phyloP scores from a whole-genome alignment of 2,888 invertebrate species.

The Seira sanloemensis region DNA sequence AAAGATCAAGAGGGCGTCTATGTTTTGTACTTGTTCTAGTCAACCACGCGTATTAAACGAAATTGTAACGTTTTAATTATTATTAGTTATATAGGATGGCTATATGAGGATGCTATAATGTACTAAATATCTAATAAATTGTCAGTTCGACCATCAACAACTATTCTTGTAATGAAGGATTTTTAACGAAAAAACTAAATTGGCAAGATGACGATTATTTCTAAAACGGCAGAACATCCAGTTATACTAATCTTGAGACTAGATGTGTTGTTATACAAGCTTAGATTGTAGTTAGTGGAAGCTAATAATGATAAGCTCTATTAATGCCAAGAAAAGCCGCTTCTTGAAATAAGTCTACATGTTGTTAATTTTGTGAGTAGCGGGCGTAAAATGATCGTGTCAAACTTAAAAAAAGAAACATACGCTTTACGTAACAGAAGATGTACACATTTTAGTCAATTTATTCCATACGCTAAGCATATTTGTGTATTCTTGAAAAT shows the following conservation, averaged over 20 bases:
- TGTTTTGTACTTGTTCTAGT: constrained; percentile 41
- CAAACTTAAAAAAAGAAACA: not conserved
- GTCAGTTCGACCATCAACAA: not conserved
- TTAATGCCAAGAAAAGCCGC: too few relatives aligned
- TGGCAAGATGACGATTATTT: too few relatives aligned
- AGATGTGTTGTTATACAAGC: too few relatives aligned
- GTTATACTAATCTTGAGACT: too few relatives aligned
- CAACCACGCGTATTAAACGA: not conserved
- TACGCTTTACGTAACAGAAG: not conserved
- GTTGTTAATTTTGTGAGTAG: too few relatives aligned
- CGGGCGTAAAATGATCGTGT: not conserved
- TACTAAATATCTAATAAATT: not conserved
- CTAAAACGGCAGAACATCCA: too few relatives aligned
- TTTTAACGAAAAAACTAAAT: too few relatives aligned
- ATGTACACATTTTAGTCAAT: not conserved
- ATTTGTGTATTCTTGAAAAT: not conserved
- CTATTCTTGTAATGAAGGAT: not conserved
- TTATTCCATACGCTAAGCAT: not conserved
- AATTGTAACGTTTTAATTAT: not conserved
- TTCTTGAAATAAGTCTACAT: too few relatives aligned
- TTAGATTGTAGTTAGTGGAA: too few relatives aligned
- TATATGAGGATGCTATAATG: not conserved
- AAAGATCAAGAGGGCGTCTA: constrained; percentile 2
- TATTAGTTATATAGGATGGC: not conserved
- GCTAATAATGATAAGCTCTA: too few relatives aligned